Evolutionary conservation across 2,888 invertebrate species (phyloP).

Genomic region (Ormyrus labotus): DNA sequence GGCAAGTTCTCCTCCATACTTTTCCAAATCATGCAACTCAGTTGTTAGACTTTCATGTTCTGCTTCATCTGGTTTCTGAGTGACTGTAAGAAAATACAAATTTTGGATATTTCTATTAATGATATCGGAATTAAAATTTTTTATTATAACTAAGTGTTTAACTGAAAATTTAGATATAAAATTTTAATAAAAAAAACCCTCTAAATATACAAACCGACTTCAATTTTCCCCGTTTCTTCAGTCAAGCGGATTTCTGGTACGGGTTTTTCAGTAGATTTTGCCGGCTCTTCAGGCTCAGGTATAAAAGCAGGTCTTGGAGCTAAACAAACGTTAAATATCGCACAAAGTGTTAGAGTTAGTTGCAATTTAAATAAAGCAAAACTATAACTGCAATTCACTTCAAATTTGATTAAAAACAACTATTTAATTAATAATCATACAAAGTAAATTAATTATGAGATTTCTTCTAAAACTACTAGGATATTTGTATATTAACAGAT

Average conservation of each 20-base stretch:
- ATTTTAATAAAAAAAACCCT: background rate
- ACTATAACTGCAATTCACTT: conserved; percentile 1
- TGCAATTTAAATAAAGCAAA: conserved; percentile 12
- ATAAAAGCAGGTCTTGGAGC: conserved; percentile 73
- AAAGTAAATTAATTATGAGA: too few species aligned
- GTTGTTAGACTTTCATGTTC: conserved; percentile 61
- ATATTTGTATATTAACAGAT: too few species aligned
- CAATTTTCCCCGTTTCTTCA: conserved; percentile 71
- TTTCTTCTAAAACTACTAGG: too few species aligned
- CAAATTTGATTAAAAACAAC: background rate
- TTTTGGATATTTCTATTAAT: conserved; percentile 3
- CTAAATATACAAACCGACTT: conserved; percentile 70
- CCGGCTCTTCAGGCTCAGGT: conserved; percentile 60
- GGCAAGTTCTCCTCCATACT: conserved; percentile 78
- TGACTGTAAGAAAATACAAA: conserved; percentile 60
- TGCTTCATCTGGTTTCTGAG: conserved; percentile 58
- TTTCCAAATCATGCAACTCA: conserved; percentile 79
- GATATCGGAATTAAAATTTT: background rate
- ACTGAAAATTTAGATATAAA: conserved; percentile 1
- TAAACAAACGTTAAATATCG: conserved; percentile 60
- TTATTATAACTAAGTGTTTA: background rate
- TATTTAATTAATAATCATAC: too few species aligned
- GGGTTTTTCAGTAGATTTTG: conserved; percentile 66
- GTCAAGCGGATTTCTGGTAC: conserved; percentile 76
- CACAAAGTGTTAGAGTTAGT: conserved; percentile 53